Percentiles rank a stretch among this genome's conserved stretches.
Conservation (phyloP, 2,113 vertebrate species). For the Lagopus muta region DNA sequence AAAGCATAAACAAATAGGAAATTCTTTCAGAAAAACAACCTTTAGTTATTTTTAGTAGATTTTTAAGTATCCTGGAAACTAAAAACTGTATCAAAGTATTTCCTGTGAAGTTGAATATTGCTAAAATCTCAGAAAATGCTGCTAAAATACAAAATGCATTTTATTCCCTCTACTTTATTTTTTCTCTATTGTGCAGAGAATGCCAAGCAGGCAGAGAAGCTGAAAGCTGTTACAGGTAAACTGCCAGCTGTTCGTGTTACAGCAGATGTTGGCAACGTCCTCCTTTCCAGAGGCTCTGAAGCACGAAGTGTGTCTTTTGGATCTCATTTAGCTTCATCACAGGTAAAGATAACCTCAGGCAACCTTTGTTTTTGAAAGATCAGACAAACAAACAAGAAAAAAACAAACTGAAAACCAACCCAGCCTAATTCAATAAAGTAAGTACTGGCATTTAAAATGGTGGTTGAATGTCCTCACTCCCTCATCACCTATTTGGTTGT, state of each 20-base stretch:
- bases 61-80: not conserved
- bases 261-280: constrained; percentile 45
- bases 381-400: not conserved
- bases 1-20: not conserved
- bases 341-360: constrained; percentile 69
- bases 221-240: constrained; percentile 59
- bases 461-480: not conserved
- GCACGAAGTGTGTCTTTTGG: constrained; percentile 61
- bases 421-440: not conserved
- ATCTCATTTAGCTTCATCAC: constrained; percentile 59
- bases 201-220: constrained; percentile 60
- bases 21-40: not conserved
- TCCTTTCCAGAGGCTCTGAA: constrained; percentile 78
- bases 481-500: not conserved
- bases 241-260: constrained; percentile 22
- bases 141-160: not conserved
- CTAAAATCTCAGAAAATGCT: not conserved
- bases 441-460: not conserved
- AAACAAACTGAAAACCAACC: not conserved
- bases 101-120: not conserved
- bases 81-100: not conserved
- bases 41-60: not conserved
- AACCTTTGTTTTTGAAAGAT: not conserved
- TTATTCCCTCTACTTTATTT: not conserved
- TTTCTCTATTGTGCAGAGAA: constrained; percentile 49